Percentiles rank a stretch among this genome's conserved stretches.
phyloP scores from a whole-genome alignment of 2,888 invertebrate genomes.

The Drosophila diplacantha region DNA sequence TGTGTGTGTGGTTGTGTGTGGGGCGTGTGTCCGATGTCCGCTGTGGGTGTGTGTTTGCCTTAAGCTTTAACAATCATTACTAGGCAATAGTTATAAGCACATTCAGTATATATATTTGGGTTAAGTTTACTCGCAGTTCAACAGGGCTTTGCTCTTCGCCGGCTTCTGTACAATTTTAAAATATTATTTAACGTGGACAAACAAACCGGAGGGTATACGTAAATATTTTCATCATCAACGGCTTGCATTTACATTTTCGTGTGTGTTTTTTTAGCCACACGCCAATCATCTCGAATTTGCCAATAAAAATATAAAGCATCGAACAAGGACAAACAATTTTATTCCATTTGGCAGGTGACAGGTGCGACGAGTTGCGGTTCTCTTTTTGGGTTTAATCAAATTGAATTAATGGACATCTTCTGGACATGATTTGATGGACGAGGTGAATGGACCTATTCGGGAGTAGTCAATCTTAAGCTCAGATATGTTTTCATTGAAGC shows the following conservation, averaged over 20 bases:
- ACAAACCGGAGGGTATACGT: constrained; percentile 9
- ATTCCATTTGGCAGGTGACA: constrained; percentile 40
- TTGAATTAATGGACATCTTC: constrained; percentile 18
- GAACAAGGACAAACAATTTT: constrained; percentile 45
- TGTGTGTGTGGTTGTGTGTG: constrained; percentile 8
- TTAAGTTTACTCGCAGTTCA: constrained; percentile 36
- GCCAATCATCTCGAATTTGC: constrained; percentile 26
- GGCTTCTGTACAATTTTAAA: constrained; percentile 35
- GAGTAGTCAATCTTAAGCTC: constrained; percentile 39
- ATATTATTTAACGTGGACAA: constrained; percentile 16
- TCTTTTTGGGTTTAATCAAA: constrained; percentile 3
- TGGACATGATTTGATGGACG: constrained; percentile 10
- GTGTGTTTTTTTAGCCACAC: constrained; percentile 5
- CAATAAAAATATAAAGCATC: constrained; percentile 25
- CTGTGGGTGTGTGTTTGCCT: constrained; percentile 38
- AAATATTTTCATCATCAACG: constrained; percentile 24
- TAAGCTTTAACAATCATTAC: constrained; percentile 67
- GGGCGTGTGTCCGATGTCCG: constrained; percentile 1
- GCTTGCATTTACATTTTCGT: constrained; percentile 16
- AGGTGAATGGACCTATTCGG: constrained; percentile 14
- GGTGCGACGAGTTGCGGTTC: constrained; percentile 7
- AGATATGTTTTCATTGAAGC: constrained; percentile 35
- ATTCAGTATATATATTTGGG: constrained; percentile 32
- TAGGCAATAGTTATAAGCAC: constrained; percentile 62
- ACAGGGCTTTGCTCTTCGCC: constrained; percentile 15